Conservation (phyloP, 1,140 invertebrate genomes). For the Agrypnia vestita region DNA sequence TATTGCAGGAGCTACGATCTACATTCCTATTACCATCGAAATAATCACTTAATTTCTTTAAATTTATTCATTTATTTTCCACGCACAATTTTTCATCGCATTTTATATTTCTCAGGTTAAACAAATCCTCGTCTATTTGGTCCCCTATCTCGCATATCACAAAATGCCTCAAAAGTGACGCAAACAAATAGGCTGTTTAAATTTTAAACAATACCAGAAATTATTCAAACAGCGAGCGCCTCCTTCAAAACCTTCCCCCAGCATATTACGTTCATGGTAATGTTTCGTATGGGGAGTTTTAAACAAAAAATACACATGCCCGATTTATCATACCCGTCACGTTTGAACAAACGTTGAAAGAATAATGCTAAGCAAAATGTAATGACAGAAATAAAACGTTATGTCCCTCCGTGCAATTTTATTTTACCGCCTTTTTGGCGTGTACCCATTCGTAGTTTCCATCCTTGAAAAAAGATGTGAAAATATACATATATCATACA, state of each 20-base stretch:
- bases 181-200: conserved; percentile 56
- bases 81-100: too few species aligned
- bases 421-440: conserved; percentile 3
- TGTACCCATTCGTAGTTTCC: background rate
- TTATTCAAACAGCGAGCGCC: conserved; percentile 58
- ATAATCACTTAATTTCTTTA: too few species aligned
- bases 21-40: too few species aligned
- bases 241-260: conserved; percentile 9
- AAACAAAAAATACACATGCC: conserved; percentile 48
- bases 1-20: too few species aligned
- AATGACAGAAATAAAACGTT: conserved; percentile 59
- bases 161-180: conserved; percentile 33
- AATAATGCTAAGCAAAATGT: conserved; percentile 58
- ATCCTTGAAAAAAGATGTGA: too few species aligned
- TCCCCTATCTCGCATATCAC: conserved; percentile 7
- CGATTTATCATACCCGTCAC: conserved; percentile 60
- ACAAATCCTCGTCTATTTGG: background rate
- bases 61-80: too few species aligned
- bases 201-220: conserved; percentile 58
- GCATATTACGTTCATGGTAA: conserved; percentile 35
- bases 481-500: too few species aligned
- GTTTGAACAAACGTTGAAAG: conserved; percentile 48
- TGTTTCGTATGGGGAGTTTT: conserved; percentile 45
- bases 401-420: conserved; percentile 48
- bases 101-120: background rate